These are phyloP conservation scores for Pholis gunnellus DNA, from an alignment of 2,113 vertebrate species.

Conservation along the genomic window DNA sequence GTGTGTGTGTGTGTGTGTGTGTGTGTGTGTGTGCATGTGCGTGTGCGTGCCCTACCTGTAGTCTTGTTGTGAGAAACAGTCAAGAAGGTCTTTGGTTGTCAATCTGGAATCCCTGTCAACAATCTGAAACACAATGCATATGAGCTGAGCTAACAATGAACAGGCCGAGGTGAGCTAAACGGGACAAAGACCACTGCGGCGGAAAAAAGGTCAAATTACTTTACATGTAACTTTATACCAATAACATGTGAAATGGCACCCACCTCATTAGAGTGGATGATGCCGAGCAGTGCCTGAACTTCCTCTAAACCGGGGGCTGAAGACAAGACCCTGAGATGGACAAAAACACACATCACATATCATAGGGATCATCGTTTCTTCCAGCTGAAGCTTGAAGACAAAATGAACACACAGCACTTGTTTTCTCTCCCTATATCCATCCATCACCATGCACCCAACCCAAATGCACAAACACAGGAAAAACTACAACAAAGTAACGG, in stretches of 20 bases:
- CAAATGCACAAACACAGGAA: neutral
- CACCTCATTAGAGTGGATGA: conserved; percentile 88
- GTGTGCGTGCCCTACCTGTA: conserved; percentile 84
- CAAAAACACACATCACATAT: conserved; percentile 8
- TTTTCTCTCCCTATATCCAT: neutral
- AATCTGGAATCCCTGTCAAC: conserved; percentile 79
- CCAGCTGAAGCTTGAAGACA: conserved; percentile 2
- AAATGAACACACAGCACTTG: neutral
- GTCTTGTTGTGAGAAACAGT: conserved; percentile 88
- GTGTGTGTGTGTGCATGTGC: neutral
- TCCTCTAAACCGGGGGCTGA: conserved; percentile 87
- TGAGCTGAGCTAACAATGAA: neutral
- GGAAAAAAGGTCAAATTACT: neutral
- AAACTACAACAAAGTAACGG: neutral
- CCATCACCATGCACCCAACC: neutral
- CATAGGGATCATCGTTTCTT: neutral
- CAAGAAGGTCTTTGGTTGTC: conserved; percentile 87
- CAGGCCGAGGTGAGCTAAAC: neutral
- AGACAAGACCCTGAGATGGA: conserved; percentile 86
- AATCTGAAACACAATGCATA: conserved; percentile 81
- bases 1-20: too few species aligned
- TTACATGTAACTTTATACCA: neutral
- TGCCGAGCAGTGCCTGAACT: conserved; percentile 86
- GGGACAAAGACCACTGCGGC: neutral
- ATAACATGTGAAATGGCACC: conserved; percentile 46